phyloP scores from a whole-genome alignment of 2,797 vertebrate genomes.

The Botia kubotai region DNA sequence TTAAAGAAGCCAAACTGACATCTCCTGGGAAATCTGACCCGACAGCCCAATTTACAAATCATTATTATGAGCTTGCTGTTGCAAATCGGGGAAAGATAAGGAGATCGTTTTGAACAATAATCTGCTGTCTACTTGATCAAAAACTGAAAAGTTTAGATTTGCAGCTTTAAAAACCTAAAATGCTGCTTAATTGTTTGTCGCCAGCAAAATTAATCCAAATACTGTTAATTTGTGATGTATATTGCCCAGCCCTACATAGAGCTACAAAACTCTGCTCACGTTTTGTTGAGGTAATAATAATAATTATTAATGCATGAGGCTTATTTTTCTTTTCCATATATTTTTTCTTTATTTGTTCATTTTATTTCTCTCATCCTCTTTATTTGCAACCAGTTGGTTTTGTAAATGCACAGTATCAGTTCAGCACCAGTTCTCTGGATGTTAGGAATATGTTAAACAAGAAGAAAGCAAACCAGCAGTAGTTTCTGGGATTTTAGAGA shows the following conservation, averaged over 20 bases:
- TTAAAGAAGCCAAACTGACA: too few species aligned
- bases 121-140: too few species aligned
- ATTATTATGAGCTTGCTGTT: too few species aligned
- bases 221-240: not conserved
- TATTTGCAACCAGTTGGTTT: conserved; percentile 38
- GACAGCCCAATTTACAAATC: too few species aligned
- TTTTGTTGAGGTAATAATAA: not conserved
- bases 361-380: conserved; percentile 42
- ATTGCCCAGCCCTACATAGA: conserved; percentile 15
- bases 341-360: conserved; percentile 58
- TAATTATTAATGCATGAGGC: conserved; percentile 37
- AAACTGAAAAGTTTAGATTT: too few species aligned
- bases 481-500: conserved; percentile 12
- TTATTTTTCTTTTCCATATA: conserved; percentile 69
- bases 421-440: conserved; percentile 2
- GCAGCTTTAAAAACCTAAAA: too few species aligned
- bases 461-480: conserved; percentile 7
- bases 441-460: conserved; percentile 15
- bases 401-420: conserved; percentile 22
- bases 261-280: conserved; percentile 13
- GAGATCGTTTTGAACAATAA: too few species aligned
- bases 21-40: too few species aligned
- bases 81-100: too few species aligned
- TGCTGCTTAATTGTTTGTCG: not conserved
- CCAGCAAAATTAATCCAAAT: not conserved